These are phyloP conservation scores for Poecilus cupreus DNA, from an alignment of 2,888 invertebrate genomes.

Conservation along the genomic window DNA sequence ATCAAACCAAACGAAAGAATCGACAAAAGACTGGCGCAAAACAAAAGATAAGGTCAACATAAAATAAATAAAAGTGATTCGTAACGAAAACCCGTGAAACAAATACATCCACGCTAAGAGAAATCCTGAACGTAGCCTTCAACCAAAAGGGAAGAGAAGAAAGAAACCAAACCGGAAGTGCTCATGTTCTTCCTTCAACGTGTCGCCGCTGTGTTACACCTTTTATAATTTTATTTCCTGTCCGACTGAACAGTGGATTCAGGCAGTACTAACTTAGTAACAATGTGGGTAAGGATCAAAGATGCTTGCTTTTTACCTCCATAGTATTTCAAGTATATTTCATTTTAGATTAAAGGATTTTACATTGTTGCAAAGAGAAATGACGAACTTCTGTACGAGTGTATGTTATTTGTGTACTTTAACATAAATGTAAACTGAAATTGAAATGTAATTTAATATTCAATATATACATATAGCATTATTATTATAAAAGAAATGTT, in stretches of 20 bases:
- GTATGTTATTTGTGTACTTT: too few relatives aligned
- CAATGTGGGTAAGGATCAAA: constrained; percentile 3
- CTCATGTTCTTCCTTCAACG: not conserved
- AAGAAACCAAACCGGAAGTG: not conserved
- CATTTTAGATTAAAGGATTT: not conserved
- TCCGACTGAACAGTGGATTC: not conserved
- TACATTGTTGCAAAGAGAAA: not conserved
- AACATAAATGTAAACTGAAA: too few relatives aligned
- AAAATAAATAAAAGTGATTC: constrained; percentile 41
- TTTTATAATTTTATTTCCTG: constrained; percentile 40
- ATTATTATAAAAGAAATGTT: too few relatives aligned
- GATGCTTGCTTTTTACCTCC: not conserved
- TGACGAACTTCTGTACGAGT: not conserved
- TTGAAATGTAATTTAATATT: too few relatives aligned
- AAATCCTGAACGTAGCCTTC: not conserved
- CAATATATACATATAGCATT: too few relatives aligned
- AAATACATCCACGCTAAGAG: not conserved
- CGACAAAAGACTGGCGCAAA: constrained; percentile 29
- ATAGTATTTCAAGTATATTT: constrained; percentile 13
- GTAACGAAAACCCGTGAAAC: constrained; percentile 30
- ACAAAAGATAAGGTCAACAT: constrained; percentile 39
- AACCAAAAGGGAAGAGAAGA: not conserved
- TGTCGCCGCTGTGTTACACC: constrained; percentile 3
- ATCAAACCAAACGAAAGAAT: not conserved
- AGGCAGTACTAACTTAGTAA: not conserved